Conservation (phyloP, 2,797 vertebrate genomes). For the Anguilla obscura region DNA sequence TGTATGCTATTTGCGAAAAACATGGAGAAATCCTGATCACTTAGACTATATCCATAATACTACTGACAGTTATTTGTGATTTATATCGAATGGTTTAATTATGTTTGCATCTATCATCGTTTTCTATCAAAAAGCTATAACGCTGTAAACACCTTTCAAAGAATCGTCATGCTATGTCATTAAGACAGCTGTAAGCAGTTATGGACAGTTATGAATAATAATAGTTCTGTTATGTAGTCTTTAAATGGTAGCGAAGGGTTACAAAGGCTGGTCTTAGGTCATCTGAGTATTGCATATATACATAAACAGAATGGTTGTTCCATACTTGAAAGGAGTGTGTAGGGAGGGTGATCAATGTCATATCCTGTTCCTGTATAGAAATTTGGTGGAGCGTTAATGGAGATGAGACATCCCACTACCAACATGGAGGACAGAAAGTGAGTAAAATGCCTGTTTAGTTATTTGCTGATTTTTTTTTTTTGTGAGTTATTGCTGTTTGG, state of each 20-base stretch:
- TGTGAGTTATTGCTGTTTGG: background rate
- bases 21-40: too few relatives aligned
- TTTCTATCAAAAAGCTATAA: background rate
- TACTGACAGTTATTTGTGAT: too few relatives aligned
- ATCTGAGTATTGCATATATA: background rate
- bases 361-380: slow-evolving; percentile 71
- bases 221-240: background rate
- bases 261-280: background rate
- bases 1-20: too few relatives aligned
- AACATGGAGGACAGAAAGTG: slow-evolving; percentile 91
- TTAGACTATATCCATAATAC: too few relatives aligned
- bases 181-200: background rate
- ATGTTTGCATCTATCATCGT: background rate
- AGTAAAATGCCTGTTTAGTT: slow-evolving; percentile 56
- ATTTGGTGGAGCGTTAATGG: slow-evolving; percentile 93
- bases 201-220: background rate
- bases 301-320: background rate
- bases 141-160: too few relatives aligned
- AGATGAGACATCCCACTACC: slow-evolving; percentile 93
- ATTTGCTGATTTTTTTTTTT: background rate
- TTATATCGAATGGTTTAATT: background rate
- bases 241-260: background rate
- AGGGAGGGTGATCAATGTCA: slow-evolving; percentile 9
- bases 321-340: slow-evolving; percentile 23
- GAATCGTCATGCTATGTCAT: background rate